phyloP scores from a whole-genome alignment of 2,113 vertebrate species.

The Oryzias curvinotus region DNA sequence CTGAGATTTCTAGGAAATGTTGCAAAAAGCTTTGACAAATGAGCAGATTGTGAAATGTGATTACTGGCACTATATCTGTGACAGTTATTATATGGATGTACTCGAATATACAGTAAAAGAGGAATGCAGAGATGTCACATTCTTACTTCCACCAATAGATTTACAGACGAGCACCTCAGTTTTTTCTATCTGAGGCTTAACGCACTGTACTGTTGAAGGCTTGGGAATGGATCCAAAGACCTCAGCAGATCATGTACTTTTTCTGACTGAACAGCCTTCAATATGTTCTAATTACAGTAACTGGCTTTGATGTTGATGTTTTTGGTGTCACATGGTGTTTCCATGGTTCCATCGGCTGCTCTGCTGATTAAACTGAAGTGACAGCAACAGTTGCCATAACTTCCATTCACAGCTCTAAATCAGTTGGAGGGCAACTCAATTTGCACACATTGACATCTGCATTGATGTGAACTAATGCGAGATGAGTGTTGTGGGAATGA shows the following conservation, averaged over 20 bases:
- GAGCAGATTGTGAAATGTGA: slow-evolving; percentile 17
- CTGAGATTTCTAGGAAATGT: slow-evolving; percentile 37
- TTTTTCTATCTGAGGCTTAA: slow-evolving; percentile 39
- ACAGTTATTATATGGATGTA: slow-evolving; percentile 26
- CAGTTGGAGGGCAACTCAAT: slow-evolving; percentile 71
- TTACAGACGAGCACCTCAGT: slow-evolving; percentile 40
- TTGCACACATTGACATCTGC: slow-evolving; percentile 72
- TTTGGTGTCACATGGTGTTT: slow-evolving; percentile 68
- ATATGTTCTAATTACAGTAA: slow-evolving; percentile 68
- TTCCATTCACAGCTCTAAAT: slow-evolving; percentile 70
- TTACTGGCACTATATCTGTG: slow-evolving; percentile 3
- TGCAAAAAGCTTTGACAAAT: slow-evolving; percentile 7
- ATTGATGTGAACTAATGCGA: slow-evolving; percentile 74
- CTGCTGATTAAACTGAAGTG: slow-evolving; percentile 69
- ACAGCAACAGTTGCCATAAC: slow-evolving; percentile 72
- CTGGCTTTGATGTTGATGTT: slow-evolving; percentile 62
- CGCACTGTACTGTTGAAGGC: slow-evolving; percentile 44
- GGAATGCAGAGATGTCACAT: slow-evolving; percentile 26
- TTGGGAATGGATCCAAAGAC: slow-evolving; percentile 54
- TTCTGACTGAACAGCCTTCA: slow-evolving; percentile 57
- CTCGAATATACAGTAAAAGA: slow-evolving; percentile 9
- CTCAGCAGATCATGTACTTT: slow-evolving; percentile 58
- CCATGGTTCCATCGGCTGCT: slow-evolving; percentile 60
- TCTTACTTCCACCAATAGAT: slow-evolving; percentile 38
- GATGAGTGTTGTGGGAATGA: slow-evolving; percentile 63